These are phyloP conservation scores for Lanius ludovicianus DNA, from an alignment of 2,113 vertebrate species.

Conservation along the genomic window DNA sequence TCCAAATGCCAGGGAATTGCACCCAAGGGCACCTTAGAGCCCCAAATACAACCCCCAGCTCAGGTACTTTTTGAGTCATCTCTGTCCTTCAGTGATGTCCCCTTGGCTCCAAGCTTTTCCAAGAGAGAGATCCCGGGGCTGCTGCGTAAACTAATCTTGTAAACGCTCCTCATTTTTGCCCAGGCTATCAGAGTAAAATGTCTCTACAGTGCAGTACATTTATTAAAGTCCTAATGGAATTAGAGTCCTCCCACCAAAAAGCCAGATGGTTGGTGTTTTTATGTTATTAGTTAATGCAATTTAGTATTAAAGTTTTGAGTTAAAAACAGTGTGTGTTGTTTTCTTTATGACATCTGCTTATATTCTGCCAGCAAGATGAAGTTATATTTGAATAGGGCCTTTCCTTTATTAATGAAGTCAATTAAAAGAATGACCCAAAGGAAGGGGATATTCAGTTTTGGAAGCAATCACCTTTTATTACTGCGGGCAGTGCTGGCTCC, in stretches of 20 bases:
- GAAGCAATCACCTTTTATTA: conserved; percentile 9
- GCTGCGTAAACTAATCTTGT: conserved; percentile 51
- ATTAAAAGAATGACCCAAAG: conserved; percentile 21
- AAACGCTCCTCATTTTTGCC: conserved; percentile 56
- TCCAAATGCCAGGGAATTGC: background rate
- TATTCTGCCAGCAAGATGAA: background rate
- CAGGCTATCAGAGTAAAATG: conserved; percentile 70
- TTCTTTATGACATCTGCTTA: conserved; percentile 1
- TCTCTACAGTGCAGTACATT: conserved; percentile 71
- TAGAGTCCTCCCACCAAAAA: conserved; percentile 69
- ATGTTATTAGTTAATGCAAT: conserved; percentile 52
- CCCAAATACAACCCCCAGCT: background rate
- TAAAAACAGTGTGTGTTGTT: background rate
- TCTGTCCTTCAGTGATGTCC: conserved; percentile 52
- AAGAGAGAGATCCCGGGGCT: background rate
- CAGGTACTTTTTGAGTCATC: background rate
- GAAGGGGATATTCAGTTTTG: background rate
- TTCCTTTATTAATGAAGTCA: conserved; percentile 32
- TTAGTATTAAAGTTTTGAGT: conserved; percentile 44
- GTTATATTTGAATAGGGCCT: background rate
- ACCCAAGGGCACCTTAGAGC: background rate
- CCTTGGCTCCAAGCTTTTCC: conserved; percentile 28
- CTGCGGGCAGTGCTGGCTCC: conserved; percentile 7
- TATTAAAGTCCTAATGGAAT: conserved; percentile 78
- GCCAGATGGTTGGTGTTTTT: conserved; percentile 63